These are phyloP conservation scores for Sorex araneus DNA, from an alignment of 2,113 vertebrate genomes.

Conservation along the genomic window DNA sequence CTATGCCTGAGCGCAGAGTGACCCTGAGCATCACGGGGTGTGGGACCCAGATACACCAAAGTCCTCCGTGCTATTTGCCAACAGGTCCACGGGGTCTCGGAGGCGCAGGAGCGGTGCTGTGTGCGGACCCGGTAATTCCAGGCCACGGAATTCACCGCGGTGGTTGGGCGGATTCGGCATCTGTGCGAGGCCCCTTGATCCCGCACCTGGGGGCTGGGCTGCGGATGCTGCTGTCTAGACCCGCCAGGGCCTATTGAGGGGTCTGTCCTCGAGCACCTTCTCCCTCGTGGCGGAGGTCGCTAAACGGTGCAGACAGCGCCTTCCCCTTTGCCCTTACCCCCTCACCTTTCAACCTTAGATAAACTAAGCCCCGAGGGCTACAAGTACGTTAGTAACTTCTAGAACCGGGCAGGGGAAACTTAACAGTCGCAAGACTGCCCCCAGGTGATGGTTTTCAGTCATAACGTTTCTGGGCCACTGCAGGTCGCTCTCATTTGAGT, in stretches of 20 bases:
- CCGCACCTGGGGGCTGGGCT: too few species aligned
- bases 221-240: too few species aligned
- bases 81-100: too few species aligned
- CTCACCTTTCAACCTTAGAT: constrained; percentile 9
- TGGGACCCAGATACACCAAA: too few species aligned
- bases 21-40: too few species aligned
- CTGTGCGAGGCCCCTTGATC: too few species aligned
- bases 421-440: constrained; percentile 83
- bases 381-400: neutral
- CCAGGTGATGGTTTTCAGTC: constrained; percentile 75
- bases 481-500: neutral
- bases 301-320: neutral
- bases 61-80: too few species aligned
- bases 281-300: neutral
- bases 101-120: neutral
- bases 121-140: too few species aligned
- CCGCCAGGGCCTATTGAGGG: too few species aligned
- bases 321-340: neutral
- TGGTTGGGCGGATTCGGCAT: too few species aligned
- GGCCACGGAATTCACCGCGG: too few species aligned
- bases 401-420: neutral
- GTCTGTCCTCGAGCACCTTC: neutral
- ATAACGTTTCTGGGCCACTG: constrained; percentile 36
- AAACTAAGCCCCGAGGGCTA: neutral
- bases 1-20: rapidly evolving